phyloP scores from a whole-genome alignment of 2,888 invertebrate species.

The Epistrophella euchroma region DNA sequence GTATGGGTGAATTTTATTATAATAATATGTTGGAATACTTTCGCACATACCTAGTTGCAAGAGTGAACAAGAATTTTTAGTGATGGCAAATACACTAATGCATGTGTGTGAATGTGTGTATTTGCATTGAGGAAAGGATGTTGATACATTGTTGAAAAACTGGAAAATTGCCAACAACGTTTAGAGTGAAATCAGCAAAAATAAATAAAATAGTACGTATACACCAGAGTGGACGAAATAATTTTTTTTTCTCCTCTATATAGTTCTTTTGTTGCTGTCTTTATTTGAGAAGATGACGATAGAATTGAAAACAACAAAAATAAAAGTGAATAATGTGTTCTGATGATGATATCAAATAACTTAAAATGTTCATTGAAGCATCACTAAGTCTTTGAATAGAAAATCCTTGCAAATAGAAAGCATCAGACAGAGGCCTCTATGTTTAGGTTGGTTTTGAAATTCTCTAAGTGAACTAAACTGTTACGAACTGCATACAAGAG shows the following conservation, averaged over 20 bases:
- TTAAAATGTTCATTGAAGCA: conserved; percentile 37
- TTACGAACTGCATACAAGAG: too few species aligned
- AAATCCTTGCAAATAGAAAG: neutral
- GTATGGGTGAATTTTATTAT: neutral
- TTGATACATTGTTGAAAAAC: conserved; percentile 63
- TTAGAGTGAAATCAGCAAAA: conserved; percentile 66
- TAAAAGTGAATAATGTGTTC: conserved; percentile 40
- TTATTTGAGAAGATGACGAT: neutral
- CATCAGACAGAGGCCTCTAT: neutral
- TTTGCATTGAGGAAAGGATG: conserved; percentile 42
- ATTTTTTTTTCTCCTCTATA: conserved; percentile 3
- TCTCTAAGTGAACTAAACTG: neutral
- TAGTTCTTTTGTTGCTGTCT: conserved; percentile 6
- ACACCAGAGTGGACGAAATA: conserved; percentile 43
- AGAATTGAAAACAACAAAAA: conserved; percentile 21
- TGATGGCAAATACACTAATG: conserved; percentile 53
- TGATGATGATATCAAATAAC: conserved; percentile 19
- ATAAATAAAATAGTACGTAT: conserved; percentile 64
- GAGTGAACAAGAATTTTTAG: conserved; percentile 63
- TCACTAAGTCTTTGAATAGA: conserved; percentile 13
- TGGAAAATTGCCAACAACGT: conserved; percentile 74
- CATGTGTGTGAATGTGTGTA: neutral
- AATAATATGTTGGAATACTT: neutral
- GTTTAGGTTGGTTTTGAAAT: neutral
- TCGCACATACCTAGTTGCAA: neutral